These are phyloP conservation scores for Parazoanthus darwini DNA, from an alignment of 92 coral and sea anemone genomes.

Conservation along the genomic window DNA sequence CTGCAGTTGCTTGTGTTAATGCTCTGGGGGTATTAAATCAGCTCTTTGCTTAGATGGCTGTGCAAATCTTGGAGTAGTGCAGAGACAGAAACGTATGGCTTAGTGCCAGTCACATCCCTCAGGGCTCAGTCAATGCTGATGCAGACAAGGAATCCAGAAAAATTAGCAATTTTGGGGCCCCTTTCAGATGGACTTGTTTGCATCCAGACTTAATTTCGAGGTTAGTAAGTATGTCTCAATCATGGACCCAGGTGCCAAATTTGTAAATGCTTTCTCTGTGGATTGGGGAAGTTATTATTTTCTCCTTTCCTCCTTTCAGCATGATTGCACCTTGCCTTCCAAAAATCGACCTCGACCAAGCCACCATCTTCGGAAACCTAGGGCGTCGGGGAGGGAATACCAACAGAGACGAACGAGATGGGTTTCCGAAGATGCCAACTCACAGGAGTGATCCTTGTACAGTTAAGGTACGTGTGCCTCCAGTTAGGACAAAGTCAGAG, in stretches of 20 bases:
- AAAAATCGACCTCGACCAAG: slow-evolving; percentile 1
- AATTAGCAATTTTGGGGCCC: slow-evolving; percentile 35
- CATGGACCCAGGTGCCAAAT: not conserved
- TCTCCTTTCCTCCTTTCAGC: slow-evolving; percentile 3
- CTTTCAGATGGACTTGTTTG: slow-evolving; percentile 47
- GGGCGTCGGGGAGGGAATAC: no score
- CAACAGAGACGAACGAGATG: no score
- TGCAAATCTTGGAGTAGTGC: slow-evolving; percentile 40
- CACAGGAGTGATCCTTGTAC: slow-evolving; percentile 11
- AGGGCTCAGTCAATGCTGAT: slow-evolving; percentile 45
- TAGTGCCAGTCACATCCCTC: slow-evolving; percentile 52
- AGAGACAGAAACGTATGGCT: slow-evolving; percentile 36
- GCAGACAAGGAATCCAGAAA: slow-evolving; percentile 39
- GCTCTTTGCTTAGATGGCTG: slow-evolving; percentile 33
- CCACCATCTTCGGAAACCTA: no score
- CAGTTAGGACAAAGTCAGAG: no score
- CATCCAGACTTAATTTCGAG: slow-evolving; percentile 45
- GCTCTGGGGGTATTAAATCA: slow-evolving; percentile 36
- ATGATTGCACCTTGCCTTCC: no score
- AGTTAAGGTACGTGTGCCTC: no score
- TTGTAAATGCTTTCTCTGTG: not conserved
- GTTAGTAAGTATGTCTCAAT: not conserved
- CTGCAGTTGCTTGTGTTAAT: slow-evolving; percentile 34
- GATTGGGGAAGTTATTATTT: slow-evolving; percentile 26
- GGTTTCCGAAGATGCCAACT: no score